Evolutionary conservation across 1,140 invertebrate species (phyloP), one percentile per base, ranked within the genome.

Genomic region (Lysiphlebus fabarum): DNA sequence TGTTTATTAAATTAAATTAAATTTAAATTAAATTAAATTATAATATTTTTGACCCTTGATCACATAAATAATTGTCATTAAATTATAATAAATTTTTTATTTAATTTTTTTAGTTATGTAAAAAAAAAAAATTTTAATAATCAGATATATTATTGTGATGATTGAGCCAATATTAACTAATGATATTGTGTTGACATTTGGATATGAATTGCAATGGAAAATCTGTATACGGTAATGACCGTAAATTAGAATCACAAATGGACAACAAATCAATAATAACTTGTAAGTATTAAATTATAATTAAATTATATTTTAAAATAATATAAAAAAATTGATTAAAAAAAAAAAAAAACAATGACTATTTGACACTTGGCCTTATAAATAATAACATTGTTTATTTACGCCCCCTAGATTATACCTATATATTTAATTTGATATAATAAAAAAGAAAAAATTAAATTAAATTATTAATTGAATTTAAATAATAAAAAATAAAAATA

Each of bases 321-420:
- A n/a, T n/a, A n/a, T n/a, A 40, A 40, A 40, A 40, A 9, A 40
- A 40, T 40, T 40, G 49, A 12, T 5, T 51, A 37, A 7, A 37
- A 36, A 49, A 17, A 17, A 49, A 49, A 34, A 49, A 8, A 1
- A 8, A 8, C 38, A 40, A 37, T 33, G 11, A n/a, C 36, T 14
- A 9, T 47, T 47, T 7, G 44, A 9, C 26, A 5, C 7, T 47
- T 8, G 9, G 1, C 8, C 12, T 9, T n/a, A 14, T 5, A 9
- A n/a, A 45, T 45, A n/a, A n/a, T 5, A 11, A 11, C 43, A 6
- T 49, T 17, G n/a, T 11, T 40, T 7, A 65, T 72, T 77, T 71
- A 77, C 79, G 67, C 77, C 76, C 69, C 74, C 74, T 70, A 78
- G 75, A 72, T 79, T 77, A 73, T 80, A 77, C 72, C 72, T 81